Percentiles rank a stretch among this genome's conserved stretches.
phyloP scores from a whole-genome alignment of 2,797 vertebrate species.

The Xerus rutilus region DNA sequence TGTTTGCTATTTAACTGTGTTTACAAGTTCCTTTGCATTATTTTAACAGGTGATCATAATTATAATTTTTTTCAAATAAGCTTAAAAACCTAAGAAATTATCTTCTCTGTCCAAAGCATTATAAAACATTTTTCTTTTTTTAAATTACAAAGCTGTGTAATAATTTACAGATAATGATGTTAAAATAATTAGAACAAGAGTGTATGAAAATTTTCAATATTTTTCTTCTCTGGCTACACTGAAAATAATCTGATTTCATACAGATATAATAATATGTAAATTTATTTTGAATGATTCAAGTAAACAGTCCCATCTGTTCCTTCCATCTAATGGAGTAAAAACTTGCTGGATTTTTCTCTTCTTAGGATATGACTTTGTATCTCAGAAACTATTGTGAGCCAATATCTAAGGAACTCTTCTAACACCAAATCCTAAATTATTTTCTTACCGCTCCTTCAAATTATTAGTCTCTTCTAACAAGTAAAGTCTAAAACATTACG shows the following conservation, averaged over 20 bases:
- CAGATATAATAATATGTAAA: constrained; percentile 19
- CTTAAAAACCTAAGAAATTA: constrained; percentile 21
- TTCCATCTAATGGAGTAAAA: background rate
- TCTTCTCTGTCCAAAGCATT: constrained; percentile 17
- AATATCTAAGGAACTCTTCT: background rate
- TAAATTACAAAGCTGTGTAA: background rate
- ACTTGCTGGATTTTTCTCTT: constrained; percentile 14
- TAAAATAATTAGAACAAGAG: constrained; percentile 34
- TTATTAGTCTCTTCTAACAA: constrained; percentile 8
- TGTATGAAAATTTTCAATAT: background rate
- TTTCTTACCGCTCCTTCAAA: background rate
- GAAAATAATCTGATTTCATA: constrained; percentile 52
- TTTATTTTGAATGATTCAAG: constrained; percentile 60
- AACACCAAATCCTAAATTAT: background rate
- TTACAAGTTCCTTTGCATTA: background rate
- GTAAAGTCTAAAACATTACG: background rate
- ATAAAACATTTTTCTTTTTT: constrained; percentile 5
- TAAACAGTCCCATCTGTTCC: constrained; percentile 37
- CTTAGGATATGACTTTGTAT: background rate
- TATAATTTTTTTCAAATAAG: constrained; percentile 5
- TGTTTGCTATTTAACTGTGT: background rate
- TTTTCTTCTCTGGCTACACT: constrained; percentile 36
- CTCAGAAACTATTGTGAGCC: background rate
- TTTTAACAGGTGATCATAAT: background rate
- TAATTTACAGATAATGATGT: constrained; percentile 23